Conservation (phyloP, 2,113 vertebrate species). For the Marmota monax region DNA sequence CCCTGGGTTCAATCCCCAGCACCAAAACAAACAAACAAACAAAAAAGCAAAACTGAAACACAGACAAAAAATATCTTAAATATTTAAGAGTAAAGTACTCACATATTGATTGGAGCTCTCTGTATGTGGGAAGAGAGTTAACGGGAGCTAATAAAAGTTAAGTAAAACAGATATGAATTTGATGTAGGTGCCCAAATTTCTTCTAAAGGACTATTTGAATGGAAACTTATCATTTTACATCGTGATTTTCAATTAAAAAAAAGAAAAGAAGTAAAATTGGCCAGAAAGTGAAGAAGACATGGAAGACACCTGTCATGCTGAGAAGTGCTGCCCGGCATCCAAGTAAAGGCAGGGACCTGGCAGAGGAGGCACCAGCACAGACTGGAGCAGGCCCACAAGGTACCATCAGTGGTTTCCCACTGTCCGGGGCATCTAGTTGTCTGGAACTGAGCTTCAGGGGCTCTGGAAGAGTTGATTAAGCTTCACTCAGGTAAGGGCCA, state of each 20-base stretch:
- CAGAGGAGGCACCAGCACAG: neutral
- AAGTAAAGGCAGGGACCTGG: neutral
- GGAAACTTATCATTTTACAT: neutral
- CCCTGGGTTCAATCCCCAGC: neutral
- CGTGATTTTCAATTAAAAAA: neutral
- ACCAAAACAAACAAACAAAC: too few species aligned
- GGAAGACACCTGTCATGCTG: neutral
- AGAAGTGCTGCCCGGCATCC: neutral
- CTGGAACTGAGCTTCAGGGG: neutral
- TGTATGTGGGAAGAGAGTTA: neutral
- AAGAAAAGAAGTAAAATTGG: neutral
- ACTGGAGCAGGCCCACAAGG: neutral
- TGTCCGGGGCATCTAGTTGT: neutral
- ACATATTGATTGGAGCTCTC: neutral
- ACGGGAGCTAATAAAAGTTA: neutral
- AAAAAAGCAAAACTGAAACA: too few species aligned
- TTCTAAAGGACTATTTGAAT: neutral
- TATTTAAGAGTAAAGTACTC: neutral
- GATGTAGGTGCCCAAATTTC: neutral
- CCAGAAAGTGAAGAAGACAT: neutral
- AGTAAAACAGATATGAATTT: neutral
- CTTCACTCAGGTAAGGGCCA: neutral
- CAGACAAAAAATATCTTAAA: neutral
- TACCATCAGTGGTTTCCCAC: accelerated
- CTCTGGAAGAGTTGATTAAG: neutral